Conservation (phyloP, 2,113 vertebrate genomes). For the Jaculus jaculus region DNA sequence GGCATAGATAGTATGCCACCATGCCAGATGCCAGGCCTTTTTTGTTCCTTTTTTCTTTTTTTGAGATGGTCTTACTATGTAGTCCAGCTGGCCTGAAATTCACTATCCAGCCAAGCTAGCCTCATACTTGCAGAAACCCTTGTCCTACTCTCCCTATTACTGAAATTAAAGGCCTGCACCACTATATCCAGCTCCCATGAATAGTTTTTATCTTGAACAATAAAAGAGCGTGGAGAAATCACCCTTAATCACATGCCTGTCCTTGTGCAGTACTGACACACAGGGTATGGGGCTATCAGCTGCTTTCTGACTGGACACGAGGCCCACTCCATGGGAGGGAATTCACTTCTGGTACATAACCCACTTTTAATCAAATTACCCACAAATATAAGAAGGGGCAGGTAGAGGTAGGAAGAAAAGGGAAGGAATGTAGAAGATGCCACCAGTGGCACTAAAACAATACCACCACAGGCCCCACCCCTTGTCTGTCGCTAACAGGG, state of each 20-base stretch:
- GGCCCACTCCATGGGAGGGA: too few relatives aligned
- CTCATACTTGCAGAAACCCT: not conserved
- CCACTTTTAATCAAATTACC: not conserved
- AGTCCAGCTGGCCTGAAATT: not conserved
- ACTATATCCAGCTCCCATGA: not conserved
- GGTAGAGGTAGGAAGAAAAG: not conserved
- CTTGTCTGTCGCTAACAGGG: not conserved
- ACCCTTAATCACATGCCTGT: not conserved
- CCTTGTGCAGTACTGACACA: too few relatives aligned
- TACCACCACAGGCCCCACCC: constrained; percentile 16
- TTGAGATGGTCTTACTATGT: not conserved
- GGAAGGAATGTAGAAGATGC: not conserved
- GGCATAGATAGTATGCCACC: too few relatives aligned
- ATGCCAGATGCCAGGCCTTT: not conserved
- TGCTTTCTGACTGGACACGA: too few relatives aligned
- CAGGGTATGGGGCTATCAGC: too few relatives aligned
- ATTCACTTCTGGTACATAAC: too few relatives aligned
- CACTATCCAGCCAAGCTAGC: not conserved
- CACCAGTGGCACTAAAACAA: not conserved
- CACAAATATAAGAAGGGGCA: not conserved
- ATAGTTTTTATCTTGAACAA: constrained; percentile 49
- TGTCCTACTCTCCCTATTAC: not conserved
- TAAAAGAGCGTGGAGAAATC: not conserved
- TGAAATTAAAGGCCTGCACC: not conserved
- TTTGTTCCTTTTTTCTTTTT: not conserved